These are phyloP conservation scores for Hypanus sabinus DNA, from an alignment of 2,113 vertebrate species.

Conservation along the genomic window DNA sequence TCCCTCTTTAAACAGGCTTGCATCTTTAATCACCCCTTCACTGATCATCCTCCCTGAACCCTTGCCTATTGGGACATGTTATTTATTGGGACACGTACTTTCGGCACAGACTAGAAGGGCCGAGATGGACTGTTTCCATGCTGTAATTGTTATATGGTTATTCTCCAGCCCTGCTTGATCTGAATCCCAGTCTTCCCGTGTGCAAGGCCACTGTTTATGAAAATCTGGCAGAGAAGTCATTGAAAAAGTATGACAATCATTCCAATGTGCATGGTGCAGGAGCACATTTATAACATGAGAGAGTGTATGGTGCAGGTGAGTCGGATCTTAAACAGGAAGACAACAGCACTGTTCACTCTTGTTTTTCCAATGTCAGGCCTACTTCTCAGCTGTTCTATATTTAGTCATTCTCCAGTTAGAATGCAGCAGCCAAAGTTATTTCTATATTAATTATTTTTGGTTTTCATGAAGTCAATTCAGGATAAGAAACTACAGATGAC, in stretches of 20 bases:
- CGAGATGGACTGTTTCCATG: too few relatives aligned
- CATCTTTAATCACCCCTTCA: not conserved
- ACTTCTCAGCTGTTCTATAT: conserved; percentile 14
- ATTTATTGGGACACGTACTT: too few relatives aligned
- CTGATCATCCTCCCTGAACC: not conserved
- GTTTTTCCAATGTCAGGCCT: not conserved
- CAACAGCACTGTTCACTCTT: conserved; percentile 27
- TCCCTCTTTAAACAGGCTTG: not conserved
- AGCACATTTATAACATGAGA: not conserved
- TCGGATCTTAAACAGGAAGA: conserved; percentile 30
- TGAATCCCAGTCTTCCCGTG: not conserved
- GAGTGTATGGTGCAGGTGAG: not conserved
- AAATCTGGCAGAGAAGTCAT: not conserved
- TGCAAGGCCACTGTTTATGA: not conserved
- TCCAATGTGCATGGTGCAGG: not conserved
- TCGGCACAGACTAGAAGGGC: too few relatives aligned
- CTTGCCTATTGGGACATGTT: not conserved
- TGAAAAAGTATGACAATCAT: conserved; percentile 14
- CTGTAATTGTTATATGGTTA: too few relatives aligned
- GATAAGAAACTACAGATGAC: conserved; percentile 5
- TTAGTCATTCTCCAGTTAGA: conserved; percentile 26
- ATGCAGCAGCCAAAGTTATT: not conserved
- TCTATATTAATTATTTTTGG: conserved; percentile 29
- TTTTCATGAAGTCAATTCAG: conserved; percentile 13
- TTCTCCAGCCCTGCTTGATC: not conserved